Conservation (phyloP, 2,113 vertebrate species). For the Amazona vittata region DNA sequence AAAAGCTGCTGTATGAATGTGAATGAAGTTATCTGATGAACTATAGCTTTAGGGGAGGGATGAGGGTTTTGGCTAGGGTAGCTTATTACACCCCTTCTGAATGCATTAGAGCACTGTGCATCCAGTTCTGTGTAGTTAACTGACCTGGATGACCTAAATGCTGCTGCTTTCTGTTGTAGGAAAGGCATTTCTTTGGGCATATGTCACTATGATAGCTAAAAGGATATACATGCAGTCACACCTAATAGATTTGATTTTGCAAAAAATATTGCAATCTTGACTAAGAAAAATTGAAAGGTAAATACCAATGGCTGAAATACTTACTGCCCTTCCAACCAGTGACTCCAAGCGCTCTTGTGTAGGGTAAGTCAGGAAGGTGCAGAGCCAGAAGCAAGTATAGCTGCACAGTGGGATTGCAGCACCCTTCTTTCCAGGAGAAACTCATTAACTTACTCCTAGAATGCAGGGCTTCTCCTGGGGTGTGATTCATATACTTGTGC, state of each 20-base stretch:
- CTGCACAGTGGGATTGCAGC: neutral
- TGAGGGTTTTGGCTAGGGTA: neutral
- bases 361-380: neutral
- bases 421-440: neutral
- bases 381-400: neutral
- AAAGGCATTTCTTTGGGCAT: neutral
- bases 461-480: neutral
- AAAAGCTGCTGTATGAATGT: neutral
- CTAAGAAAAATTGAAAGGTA: neutral
- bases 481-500: neutral
- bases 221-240: neutral
- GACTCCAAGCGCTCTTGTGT: neutral
- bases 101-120: neutral
- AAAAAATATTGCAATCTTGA: neutral
- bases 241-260: neutral
- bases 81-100: neutral
- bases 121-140: neutral
- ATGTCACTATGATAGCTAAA: neutral
- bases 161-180: neutral
- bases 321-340: neutral
- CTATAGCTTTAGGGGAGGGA: neutral
- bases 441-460: neutral
- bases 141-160: neutral
- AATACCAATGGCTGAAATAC: neutral
- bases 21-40: slow-evolving; percentile 14